Conservation (phyloP, 2,888 invertebrate species). For the Archips crataeganus region DNA sequence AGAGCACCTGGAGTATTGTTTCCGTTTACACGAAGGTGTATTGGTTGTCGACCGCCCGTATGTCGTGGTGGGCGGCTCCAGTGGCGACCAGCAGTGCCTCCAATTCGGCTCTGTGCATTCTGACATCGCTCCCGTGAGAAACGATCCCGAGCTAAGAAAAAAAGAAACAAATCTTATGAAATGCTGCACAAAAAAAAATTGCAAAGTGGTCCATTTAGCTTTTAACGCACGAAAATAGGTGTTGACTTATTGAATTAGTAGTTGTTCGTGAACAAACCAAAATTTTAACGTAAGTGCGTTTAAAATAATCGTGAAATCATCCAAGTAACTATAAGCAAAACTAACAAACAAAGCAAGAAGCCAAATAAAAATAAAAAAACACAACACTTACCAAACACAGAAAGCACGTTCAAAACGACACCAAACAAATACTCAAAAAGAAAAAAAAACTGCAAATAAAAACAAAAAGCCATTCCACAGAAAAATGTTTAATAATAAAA, state of each 20-base stretch:
- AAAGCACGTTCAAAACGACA: constrained; percentile 66
- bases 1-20: background rate
- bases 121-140: constrained; percentile 92
- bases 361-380: constrained; percentile 51
- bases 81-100: constrained; percentile 87
- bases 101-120: constrained; percentile 91
- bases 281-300: background rate
- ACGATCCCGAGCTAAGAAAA: constrained; percentile 86
- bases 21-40: constrained; percentile 82
- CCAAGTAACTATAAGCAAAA: constrained; percentile 35
- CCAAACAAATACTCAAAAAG: constrained; percentile 58
- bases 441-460: constrained; percentile 68
- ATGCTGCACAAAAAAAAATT: too few relatives aligned
- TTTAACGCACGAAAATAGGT: too few relatives aligned
- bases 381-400: constrained; percentile 71
- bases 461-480: constrained; percentile 82
- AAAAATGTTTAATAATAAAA: constrained; percentile 82
- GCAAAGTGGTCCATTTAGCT: too few relatives aligned
- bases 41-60: constrained; percentile 93
- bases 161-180: background rate
- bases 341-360: constrained; percentile 49
- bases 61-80: constrained; percentile 72
- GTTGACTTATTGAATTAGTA: background rate
- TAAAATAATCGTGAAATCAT: background rate
- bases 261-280: background rate